Conservation (phyloP, 2,113 vertebrate genomes). For the Garra rufa region DNA sequence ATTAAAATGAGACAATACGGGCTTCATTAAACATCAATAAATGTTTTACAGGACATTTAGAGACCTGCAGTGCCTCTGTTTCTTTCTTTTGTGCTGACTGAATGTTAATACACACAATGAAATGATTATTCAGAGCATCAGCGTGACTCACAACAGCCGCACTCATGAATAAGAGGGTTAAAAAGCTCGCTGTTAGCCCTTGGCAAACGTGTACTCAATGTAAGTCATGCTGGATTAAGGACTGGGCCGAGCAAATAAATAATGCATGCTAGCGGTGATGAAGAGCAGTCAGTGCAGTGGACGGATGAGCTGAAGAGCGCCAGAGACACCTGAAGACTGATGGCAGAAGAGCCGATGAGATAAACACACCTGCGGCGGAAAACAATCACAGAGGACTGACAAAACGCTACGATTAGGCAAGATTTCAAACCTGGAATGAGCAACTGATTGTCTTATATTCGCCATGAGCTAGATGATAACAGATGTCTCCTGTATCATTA, state of each 20-base stretch:
- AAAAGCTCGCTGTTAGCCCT: not conserved
- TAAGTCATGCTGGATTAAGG: slow-evolving; percentile 59
- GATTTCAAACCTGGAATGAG: not conserved
- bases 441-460: not conserved
- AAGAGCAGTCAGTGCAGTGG: not conserved
- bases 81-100: not conserved
- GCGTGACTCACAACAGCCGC: not conserved
- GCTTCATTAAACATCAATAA: slow-evolving; percentile 24
- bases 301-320: not conserved
- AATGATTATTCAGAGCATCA: not conserved
- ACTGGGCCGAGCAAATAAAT: slow-evolving; percentile 44
- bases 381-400: not conserved
- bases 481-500: not conserved
- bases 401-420: not conserved
- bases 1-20: slow-evolving; percentile 26
- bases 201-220: slow-evolving; percentile 20
- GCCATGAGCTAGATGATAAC: not conserved
- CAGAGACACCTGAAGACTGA: slow-evolving; percentile 26
- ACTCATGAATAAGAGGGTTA: slow-evolving; percentile 15
- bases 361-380: not conserved
- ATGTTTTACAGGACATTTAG: slow-evolving; percentile 17
- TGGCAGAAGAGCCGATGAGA: not conserved
- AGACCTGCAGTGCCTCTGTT: not conserved
- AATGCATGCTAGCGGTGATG: slow-evolving; percentile 21
- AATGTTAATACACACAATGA: not conserved